A percentile compares a stretch with the other conserved stretches of the same genome.
Conservation (phyloP, 2,888 invertebrate genomes). For the Pimpla rufipes region DNA sequence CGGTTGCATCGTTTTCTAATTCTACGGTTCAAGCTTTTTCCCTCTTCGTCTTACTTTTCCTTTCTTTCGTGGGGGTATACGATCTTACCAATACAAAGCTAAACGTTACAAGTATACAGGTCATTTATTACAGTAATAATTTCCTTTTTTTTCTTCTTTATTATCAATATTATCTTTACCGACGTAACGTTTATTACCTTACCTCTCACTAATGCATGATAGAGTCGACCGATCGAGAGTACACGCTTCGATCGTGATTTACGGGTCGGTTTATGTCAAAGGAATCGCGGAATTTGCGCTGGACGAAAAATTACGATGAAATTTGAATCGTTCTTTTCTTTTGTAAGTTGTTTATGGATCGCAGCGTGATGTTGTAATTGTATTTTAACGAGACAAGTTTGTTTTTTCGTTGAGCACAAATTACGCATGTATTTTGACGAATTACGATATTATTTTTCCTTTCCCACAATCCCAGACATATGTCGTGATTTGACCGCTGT, state of each 20-base stretch:
- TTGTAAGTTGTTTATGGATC: slow-evolving; percentile 22
- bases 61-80: slow-evolving; percentile 74
- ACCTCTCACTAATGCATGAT: slow-evolving; percentile 82
- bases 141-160: slow-evolving; percentile 76
- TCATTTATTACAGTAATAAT: slow-evolving; percentile 84
- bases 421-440: neutral
- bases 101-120: slow-evolving; percentile 85
- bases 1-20: slow-evolving; percentile 53
- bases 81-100: slow-evolving; percentile 85
- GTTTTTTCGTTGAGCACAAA: slow-evolving; percentile 15
- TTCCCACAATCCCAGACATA: slow-evolving; percentile 17
- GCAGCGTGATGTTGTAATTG: slow-evolving; percentile 24
- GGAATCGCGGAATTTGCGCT: slow-evolving; percentile 9
- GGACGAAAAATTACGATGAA: neutral
- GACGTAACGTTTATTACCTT: slow-evolving; percentile 81
- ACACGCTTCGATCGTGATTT: slow-evolving; percentile 55
- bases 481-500: slow-evolving; percentile 3
- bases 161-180: slow-evolving; percentile 78
- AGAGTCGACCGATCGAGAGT: slow-evolving; percentile 79
- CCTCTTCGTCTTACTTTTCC: slow-evolving; percentile 55
- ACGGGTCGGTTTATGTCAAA: slow-evolving; percentile 15
- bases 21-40: slow-evolving; percentile 48
- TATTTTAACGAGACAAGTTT: neutral
- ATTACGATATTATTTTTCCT: slow-evolving; percentile 11
- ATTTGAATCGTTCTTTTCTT: neutral